Base-by-base conservation (phyloP, 2,797 vertebrate genomes). In the Rhyacichthys aspro region DNA sequence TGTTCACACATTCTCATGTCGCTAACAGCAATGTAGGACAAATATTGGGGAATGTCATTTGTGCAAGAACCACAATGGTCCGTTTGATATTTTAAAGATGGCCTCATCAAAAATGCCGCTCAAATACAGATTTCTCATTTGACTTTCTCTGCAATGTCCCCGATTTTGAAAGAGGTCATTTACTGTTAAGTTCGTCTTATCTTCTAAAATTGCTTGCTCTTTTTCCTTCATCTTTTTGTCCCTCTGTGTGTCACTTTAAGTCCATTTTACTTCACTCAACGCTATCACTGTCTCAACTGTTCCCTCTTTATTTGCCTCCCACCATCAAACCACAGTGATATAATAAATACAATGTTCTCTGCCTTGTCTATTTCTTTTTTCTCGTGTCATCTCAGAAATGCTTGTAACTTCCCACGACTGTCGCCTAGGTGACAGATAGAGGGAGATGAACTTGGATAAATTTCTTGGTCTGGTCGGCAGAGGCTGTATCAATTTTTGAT, bases 401-500 rank as follows among this genome's bases (percentile, higher is more conserved):
- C 79, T 88, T 84, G 76, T 82, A 85, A 79, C 83, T 54, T 70
- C 64, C 60, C 50, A 67, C 67, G 82, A 73, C 78, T 77, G 78
- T 85, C 78, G 44, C 76, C 80, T 70, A 72, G 80, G 88, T 83
- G 80, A 89, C 78, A 85, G 74, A 70, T 71, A 63, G 61, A 84
- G 63, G 61, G 14, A 81, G 84, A 85, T 86, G 85, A 90, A 89
- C 87, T 89, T 84, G 88, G 89, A 89, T 88, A 83, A 43, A 84
- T 90, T 89, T 91, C 83, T 81, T 73, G 47, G 70, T 87, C 75
- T 75, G 86, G 83, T 84, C 89, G 59, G 60, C 53, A 33, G 82
- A 89, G 78, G 78, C 65, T 45, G 54, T 82, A 90, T 93, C 70
- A 88, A 91, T 93, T 86, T 92, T 92, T 91, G 79, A 91, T 91